Percentiles rank a stretch among this genome's conserved stretches.
phyloP scores from a whole-genome alignment of 37 sponge, comb jelly and placozoan species.

The Halichondria panicea region DNA sequence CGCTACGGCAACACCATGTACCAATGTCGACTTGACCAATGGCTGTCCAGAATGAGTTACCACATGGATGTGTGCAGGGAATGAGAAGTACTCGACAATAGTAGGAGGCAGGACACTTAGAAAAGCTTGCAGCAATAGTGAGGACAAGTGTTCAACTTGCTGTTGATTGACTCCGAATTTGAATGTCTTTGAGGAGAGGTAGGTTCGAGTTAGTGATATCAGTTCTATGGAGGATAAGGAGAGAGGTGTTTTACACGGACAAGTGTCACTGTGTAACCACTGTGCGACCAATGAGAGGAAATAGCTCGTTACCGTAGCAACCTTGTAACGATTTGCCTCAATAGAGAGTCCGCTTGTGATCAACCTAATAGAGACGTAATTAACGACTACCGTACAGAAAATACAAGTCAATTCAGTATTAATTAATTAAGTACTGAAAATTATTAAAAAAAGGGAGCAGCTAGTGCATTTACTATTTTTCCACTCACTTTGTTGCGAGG shows the following conservation, averaged over 20 bases:
- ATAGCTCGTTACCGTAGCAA: constrained; percentile 31
- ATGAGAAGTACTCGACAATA: neutral
- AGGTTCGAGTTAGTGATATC: constrained; percentile 13
- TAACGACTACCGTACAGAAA: too few species aligned
- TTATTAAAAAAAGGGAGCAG: too few species aligned
- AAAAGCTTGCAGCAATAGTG: constrained; percentile 33
- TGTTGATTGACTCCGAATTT: neutral
- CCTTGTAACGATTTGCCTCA: constrained; percentile 2
- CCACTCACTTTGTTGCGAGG: constrained; percentile 32
- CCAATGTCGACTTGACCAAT: neutral
- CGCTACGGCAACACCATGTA: constrained; percentile 14
- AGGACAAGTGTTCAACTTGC: constrained; percentile 36
- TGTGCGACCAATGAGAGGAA: constrained; percentile 7
- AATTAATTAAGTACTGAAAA: neutral
- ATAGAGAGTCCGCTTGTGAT: neutral
- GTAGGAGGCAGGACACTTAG: neutral
- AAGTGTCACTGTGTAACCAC: constrained; percentile 10
- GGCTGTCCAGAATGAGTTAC: neutral
- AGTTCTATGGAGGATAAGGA: constrained; percentile 14
- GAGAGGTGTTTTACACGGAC: constrained; percentile 20
- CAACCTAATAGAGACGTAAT: neutral
- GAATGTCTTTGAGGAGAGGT: constrained; percentile 10
- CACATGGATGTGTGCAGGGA: neutral
- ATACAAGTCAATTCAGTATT: neutral
- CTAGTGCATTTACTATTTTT: neutral